Evolutionary conservation across 1,140 invertebrate species (phyloP), one percentile per base, ranked within the genome.

Genomic region (Pemphigus obesinymphae): DNA sequence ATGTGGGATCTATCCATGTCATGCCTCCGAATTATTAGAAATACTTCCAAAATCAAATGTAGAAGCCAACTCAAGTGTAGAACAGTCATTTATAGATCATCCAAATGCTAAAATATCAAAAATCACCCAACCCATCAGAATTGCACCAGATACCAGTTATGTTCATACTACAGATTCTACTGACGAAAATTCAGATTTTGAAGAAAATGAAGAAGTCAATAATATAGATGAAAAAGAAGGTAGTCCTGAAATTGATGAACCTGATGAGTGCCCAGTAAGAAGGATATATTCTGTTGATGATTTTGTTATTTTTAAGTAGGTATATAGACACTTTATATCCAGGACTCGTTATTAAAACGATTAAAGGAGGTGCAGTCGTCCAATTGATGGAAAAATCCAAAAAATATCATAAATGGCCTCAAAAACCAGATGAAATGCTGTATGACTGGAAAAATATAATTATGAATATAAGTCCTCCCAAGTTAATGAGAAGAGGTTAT

Each of bases 1-100:
- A n/a, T n/a, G n/a, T n/a, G n/a, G n/a, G n/a, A n/a, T n/a, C n/a
- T 45, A 61, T 66, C 83, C 84, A 37, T 58, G 83, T 72, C 20
- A 84, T 63, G 75, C 37, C 61, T 23, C 82, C 29, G 81, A 82
- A 83, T 29, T 84, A n/a, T 66, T 72, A 29, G n/a, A 15, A 11
- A 45, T 40, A 26, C 68, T 72, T 26, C 40, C 23, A 48, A 23
- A 48, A 31, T n/a, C n/a, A n/a, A n/a, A 20, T 72, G 40, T 15
- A 26, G 23, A 72, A 48, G 15, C 13, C 26, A 48, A 26, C 29
- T 29, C 37, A 11, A 48, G 23, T 26, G 15, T 48, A 26, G 40
- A 72, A 43, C 15, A 48, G 3, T 23, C n/a, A 4, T 29, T 43
- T 29, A 43, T 72, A 15, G 23, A 48, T 10, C 40, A 43, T 26